Base-by-base conservation (phyloP, 2,888 invertebrate genomes). In the Mechanitis mazaeus region DNA sequence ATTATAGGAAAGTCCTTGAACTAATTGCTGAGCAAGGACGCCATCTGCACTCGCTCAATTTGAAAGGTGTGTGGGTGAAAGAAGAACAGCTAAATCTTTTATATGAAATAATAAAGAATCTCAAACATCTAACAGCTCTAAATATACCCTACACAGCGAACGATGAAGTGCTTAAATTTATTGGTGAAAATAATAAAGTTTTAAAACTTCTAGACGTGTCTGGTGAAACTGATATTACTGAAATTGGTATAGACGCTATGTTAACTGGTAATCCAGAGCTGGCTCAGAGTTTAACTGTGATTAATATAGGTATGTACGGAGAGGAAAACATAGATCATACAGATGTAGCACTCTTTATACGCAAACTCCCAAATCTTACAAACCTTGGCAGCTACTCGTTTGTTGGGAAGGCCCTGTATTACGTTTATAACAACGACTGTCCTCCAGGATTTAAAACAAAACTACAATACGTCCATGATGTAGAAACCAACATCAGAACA, bases 1-100 rank as follows among this genome's bases (percentile, higher is more conserved):
- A 93, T 79, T 94, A 94, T 76, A 92, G 92, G 65, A 93, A 92
- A 80, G 93, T 94, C 71, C 83, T 94, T 72, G 92, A 93, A 79
- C 91, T 93, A 67, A 93, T 94, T 71, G 87, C 90, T 4, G 91
- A 91, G 33, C 93, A 93, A 79, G 94, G 94, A 6, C 90, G 85
- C 6, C 93, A 93, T 42, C 74, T 94, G 69, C 92, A 92, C 54
- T 82, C 92, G 45, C 89, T 94, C 58, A 94, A 94, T 80, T 81
- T 94, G 61, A 94, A 94, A 84, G 94, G 94, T 12, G 93, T 94
- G 45, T 94, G 94, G 94, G 93, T 93, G 53, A 93, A 93, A 78
- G 94, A 93, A 58, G 94, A 94, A 67, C 92, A 93, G 70, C 90
- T 94, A 72, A 82, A 91, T 61, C 87, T 93, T 11, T 88, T 94